Percentiles rank a stretch among this genome's conserved stretches.
phyloP scores from a whole-genome alignment of 2,113 vertebrate genomes.

The Puma concolor region DNA sequence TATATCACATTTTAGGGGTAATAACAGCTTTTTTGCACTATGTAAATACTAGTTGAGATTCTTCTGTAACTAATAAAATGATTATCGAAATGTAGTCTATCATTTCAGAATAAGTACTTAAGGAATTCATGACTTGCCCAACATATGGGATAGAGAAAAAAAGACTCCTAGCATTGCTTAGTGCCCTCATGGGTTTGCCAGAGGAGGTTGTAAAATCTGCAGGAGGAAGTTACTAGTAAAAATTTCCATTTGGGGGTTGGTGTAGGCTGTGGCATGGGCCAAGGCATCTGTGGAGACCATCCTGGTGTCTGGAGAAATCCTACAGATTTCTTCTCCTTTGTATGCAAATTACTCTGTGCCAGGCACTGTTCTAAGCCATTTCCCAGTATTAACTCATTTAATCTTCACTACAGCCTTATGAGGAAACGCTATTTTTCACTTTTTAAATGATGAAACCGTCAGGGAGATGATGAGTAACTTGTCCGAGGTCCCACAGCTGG shows the following conservation, averaged over 20 bases:
- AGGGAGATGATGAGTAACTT: background rate
- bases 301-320: background rate
- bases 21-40: conserved; percentile 96
- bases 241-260: background rate
- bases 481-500: no score
- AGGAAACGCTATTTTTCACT: background rate
- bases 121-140: background rate
- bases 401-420: background rate
- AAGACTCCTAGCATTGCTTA: background rate
- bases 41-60: conserved; percentile 94
- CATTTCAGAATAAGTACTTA: conserved; percentile 17
- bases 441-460: background rate
- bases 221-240: background rate
- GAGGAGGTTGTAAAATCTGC: background rate
- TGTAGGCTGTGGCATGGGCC: background rate
- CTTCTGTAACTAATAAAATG: conserved; percentile 94
- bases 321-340: background rate
- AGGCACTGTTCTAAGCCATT: background rate
- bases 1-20: conserved; percentile 86
- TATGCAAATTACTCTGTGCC: background rate
- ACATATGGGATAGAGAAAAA: background rate
- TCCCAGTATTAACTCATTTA: background rate
- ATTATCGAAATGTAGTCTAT: conserved; percentile 88
- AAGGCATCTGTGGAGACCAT: background rate
- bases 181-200: background rate